A percentile compares a stretch with the other conserved stretches of the same genome.
Evolutionary conservation across 2,888 invertebrate species (phyloP).

Genomic region (Eupithecia inturbata): DNA sequence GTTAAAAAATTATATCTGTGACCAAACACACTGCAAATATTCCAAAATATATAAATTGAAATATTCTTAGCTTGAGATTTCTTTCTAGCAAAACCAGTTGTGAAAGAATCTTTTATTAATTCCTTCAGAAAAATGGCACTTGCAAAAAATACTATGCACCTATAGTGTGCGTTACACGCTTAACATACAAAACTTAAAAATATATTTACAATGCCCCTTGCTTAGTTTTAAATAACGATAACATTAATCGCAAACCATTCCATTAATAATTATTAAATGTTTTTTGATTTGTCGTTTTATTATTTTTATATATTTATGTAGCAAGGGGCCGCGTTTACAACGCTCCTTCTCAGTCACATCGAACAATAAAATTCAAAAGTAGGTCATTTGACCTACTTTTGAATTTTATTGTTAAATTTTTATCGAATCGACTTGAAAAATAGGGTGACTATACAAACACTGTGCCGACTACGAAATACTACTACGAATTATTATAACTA

Average conservation of each 20-base stretch:
- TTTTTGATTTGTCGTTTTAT: slow-evolving; percentile 44
- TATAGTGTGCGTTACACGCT: slow-evolving; percentile 70
- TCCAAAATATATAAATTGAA: slow-evolving; percentile 47
- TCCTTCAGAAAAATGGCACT: slow-evolving; percentile 69
- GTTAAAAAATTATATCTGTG: slow-evolving; percentile 31
- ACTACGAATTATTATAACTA: neutral
- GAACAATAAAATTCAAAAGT: slow-evolving; percentile 31
- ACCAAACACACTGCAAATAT: slow-evolving; percentile 40
- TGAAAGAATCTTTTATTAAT: slow-evolving; percentile 63
- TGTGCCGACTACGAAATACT: neutral
- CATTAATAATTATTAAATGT: slow-evolving; percentile 55
- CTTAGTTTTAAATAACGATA: slow-evolving; percentile 56
- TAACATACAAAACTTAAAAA: slow-evolving; percentile 53
- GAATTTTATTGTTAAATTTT: too few species aligned
- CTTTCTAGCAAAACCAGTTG: slow-evolving; percentile 59
- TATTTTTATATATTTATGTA: slow-evolving; percentile 46
- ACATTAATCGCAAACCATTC: slow-evolving; percentile 57
- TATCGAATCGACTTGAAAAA: slow-evolving; percentile 12
- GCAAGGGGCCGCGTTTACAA: slow-evolving; percentile 72
- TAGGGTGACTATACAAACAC: neutral
- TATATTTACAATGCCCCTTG: slow-evolving; percentile 67
- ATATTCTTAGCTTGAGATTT: slow-evolving; percentile 57
- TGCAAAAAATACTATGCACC: slow-evolving; percentile 66
- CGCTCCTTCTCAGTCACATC: slow-evolving; percentile 71
- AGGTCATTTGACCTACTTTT: too few species aligned